A percentile compares a stretch with the other conserved stretches of the same genome.
phyloP scores from a whole-genome alignment of 2,797 vertebrate species.

The Pseudochaenichthys georgianus region DNA sequence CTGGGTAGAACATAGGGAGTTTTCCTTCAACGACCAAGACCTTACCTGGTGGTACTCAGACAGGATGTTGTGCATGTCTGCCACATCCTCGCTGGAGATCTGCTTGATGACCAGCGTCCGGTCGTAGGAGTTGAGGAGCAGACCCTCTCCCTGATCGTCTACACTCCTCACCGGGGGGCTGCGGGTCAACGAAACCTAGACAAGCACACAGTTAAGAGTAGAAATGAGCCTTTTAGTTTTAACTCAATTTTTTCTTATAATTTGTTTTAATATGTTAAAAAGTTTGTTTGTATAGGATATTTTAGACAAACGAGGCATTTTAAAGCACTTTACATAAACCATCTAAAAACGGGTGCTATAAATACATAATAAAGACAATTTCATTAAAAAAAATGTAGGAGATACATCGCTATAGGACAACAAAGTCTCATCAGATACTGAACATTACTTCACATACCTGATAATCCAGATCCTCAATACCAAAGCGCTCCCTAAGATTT shows the following conservation, averaged over 20 bases:
- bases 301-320: no score
- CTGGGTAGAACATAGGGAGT: no score
- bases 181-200: slow-evolving; percentile 91
- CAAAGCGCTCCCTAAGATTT: slow-evolving; percentile 94
- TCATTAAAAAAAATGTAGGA: no score
- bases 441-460: slow-evolving; percentile 80
- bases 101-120: slow-evolving; percentile 93
- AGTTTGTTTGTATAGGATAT: no score
- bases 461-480: slow-evolving; percentile 93
- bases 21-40: neutral
- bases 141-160: slow-evolving; percentile 87
- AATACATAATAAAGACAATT: no score
- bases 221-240: neutral
- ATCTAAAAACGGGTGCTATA: no score
- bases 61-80: slow-evolving; percentile 93
- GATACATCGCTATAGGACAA: no score
- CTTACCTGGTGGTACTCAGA: slow-evolving; percentile 96
- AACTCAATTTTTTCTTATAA: neutral
- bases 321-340: no score
- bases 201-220: neutral
- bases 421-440: neutral
- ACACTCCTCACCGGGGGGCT: slow-evolving; percentile 86
- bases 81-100: slow-evolving; percentile 95
- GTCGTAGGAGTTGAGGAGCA: slow-evolving; percentile 92
- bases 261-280: no score